Base-by-base conservation (phyloP, 2,888 invertebrate species). In the Maniola hyperantus region DNA sequence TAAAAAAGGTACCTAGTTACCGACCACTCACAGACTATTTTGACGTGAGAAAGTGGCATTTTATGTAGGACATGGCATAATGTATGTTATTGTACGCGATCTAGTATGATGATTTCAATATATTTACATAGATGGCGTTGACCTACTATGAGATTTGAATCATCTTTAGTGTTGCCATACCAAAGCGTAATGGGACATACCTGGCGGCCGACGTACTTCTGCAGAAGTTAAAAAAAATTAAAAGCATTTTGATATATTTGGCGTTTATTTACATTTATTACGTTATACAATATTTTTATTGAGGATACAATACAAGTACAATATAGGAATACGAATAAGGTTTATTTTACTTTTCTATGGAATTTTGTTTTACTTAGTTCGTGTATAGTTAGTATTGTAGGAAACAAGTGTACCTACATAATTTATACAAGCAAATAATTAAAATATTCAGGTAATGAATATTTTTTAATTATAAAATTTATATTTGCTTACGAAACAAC, bases 231-330 rank as follows among this genome's bases (percentile, higher is more conserved):
- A n/a, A 59, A 60, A 59, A n/a, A n/a, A n/a, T n/a, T 20, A 26
- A 69, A 67, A 62, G 20, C 50, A 55, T 51, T 7, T 11, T 58
- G 61, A 63, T 65, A 67, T 66, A 64, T 64, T 60, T 66, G 59
- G 58, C 53, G 36, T 71, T 71, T 71, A 71, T 71, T 71, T 71
- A 70, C 70, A 70, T 61, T 46, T 58, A 67, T 39, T 20, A 61
- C 15, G 55, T 66, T 59, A 39, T 15, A 2, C 15, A 48, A 61
- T 65, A 62, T 48, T 62, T 58, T 57, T 63, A 63, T 13, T 57
- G 57, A 57, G 58, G 34, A 64, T 64, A 64, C n/a, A 42, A 59
- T 50, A 15, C 18, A 50, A 18, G 18, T 55, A 54, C 55, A 26
- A 26, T 26, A 50, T 64, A 36, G 34, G 0, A 44, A 26, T 20